Evolutionary conservation across 2,797 vertebrate genomes (phyloP).

Genomic region (Gouania willdenowi): DNA sequence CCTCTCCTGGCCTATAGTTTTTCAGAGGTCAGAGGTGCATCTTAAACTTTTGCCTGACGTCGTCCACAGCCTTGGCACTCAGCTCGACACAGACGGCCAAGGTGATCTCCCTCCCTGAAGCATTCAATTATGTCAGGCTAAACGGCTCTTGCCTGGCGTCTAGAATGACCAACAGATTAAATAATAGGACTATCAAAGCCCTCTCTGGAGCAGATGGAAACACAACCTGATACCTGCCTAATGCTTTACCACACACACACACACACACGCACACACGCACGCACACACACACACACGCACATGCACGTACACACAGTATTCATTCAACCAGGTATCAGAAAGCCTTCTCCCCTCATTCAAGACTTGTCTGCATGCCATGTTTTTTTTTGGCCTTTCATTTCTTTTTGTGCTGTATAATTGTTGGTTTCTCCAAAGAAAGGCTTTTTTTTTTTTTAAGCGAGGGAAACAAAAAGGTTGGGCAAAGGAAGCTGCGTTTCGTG

Average conservation of each 20-base stretch:
- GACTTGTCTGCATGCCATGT: slow-evolving; percentile 6
- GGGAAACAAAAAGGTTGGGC: slow-evolving; percentile 1
- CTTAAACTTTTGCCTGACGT: slow-evolving; percentile 18
- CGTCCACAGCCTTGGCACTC: slow-evolving; percentile 38
- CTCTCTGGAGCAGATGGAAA: slow-evolving; percentile 75
- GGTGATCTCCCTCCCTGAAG: slow-evolving; percentile 68
- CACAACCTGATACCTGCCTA: slow-evolving; percentile 76
- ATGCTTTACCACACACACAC: slow-evolving; percentile 48
- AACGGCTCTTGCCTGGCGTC: slow-evolving; percentile 70
- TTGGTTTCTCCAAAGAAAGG: too few species aligned
- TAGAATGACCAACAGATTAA: slow-evolving; percentile 75
- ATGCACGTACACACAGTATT: too few species aligned
- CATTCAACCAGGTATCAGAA: too few species aligned
- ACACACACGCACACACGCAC: background rate
- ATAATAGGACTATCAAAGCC: slow-evolving; percentile 75
- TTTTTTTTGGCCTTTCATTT: too few species aligned
- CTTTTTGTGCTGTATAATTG: too few species aligned
- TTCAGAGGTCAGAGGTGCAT: slow-evolving; percentile 8
- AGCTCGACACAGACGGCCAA: slow-evolving; percentile 45
- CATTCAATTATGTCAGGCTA: slow-evolving; percentile 76
- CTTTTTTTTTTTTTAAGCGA: too few species aligned
- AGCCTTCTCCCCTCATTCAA: too few species aligned
- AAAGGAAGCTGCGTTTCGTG: slow-evolving; percentile 20
- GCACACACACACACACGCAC: background rate
- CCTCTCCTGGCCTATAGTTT: too few species aligned